Conservation (phyloP, 2,797 vertebrate genomes). For the Phalanger gymnotis region DNA sequence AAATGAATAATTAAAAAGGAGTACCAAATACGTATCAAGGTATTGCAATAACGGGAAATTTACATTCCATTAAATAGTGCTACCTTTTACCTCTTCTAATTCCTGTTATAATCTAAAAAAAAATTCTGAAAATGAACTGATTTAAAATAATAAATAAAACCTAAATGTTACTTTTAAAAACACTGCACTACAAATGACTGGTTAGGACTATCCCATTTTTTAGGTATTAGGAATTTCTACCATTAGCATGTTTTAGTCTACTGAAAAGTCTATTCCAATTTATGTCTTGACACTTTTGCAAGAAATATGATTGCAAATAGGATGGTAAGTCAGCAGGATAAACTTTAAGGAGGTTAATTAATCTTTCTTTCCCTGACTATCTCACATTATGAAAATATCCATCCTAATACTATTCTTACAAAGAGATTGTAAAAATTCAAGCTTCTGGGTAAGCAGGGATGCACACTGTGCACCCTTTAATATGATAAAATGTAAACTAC, state of each 20-base stretch:
- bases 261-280: not conserved
- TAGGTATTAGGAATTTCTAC: not conserved
- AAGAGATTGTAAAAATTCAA: conserved; percentile 11
- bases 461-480: not conserved
- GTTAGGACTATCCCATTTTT: not conserved
- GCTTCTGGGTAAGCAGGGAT: not conserved
- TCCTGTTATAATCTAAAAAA: not conserved
- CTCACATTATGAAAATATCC: not conserved
- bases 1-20: conserved; percentile 33
- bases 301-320: not conserved
- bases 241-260: not conserved
- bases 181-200: not conserved
- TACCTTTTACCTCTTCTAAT: not conserved
- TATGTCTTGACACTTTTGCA: not conserved
- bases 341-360: not conserved
- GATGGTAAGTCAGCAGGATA: not conserved
- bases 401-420: not conserved
- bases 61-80: not conserved
- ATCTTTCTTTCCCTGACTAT: not conserved
- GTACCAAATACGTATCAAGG: conserved; percentile 7
- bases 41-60: not conserved
- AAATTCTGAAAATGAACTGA: conserved; percentile 21
- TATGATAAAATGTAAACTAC: not conserved
- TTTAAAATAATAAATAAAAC: not conserved
- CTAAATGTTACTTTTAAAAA: not conserved